These are phyloP conservation scores for Mimumesa dahlbomi DNA, from an alignment of 2,888 invertebrate genomes.

Conservation along the genomic window DNA sequence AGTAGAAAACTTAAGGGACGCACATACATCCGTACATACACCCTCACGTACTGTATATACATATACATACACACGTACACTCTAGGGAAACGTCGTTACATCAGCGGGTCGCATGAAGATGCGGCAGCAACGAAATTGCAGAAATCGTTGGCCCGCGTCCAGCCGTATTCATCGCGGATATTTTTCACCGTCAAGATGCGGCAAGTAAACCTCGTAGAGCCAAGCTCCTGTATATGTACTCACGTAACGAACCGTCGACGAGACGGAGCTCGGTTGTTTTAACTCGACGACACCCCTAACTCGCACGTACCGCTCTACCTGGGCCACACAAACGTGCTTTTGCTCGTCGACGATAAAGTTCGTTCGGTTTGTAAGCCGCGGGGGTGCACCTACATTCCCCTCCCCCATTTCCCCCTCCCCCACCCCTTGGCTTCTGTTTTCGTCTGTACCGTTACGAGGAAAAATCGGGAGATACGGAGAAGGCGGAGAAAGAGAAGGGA, in stretches of 20 bases:
- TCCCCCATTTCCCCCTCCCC: no score
- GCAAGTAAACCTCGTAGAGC: background rate
- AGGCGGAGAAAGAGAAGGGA: background rate
- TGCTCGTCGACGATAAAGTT: slow-evolving; percentile 8
- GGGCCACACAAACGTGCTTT: background rate
- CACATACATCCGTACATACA: no score
- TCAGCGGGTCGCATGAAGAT: background rate
- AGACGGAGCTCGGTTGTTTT: slow-evolving; percentile 14
- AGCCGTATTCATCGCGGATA: slow-evolving; percentile 20
- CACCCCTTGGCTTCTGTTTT: no score
- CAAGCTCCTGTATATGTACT: slow-evolving; percentile 13
- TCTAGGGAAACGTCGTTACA: background rate
- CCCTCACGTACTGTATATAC: no score
- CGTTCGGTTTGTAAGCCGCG: slow-evolving; percentile 11
- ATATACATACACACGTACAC: background rate
- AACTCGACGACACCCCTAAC: slow-evolving; percentile 3
- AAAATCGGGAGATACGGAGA: background rate
- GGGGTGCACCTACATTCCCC: background rate
- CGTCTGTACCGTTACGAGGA: background rate
- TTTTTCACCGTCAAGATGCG: slow-evolving; percentile 17
- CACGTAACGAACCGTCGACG: slow-evolving; percentile 6
- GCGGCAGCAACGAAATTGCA: slow-evolving; percentile 5
- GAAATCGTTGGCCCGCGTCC: slow-evolving; percentile 13
- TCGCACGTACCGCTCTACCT: background rate
- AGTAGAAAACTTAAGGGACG: no score